Percentiles rank a stretch among this genome's conserved stretches.
Evolutionary conservation across 2,888 invertebrate genomes (phyloP).

Genomic region (Abrostola triplasia): DNA sequence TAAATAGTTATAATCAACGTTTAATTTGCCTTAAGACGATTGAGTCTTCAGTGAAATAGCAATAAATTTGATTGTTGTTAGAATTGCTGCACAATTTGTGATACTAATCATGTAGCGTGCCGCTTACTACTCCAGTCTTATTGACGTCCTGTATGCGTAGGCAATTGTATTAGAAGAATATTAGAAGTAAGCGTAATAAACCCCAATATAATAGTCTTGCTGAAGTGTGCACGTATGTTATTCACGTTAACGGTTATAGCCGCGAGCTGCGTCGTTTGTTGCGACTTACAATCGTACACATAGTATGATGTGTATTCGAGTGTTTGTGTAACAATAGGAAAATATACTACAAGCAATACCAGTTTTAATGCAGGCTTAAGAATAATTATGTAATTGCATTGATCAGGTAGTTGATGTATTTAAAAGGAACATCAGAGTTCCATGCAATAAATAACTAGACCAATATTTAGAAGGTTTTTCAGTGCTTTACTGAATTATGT

Average conservation of each 20-base stretch:
- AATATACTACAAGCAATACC: slow-evolving; percentile 55
- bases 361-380: slow-evolving; percentile 63
- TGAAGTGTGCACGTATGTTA: slow-evolving; percentile 56
- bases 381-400: slow-evolving; percentile 69
- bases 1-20: slow-evolving; percentile 72
- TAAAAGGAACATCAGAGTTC: slow-evolving; percentile 68
- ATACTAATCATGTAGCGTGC: slow-evolving; percentile 82
- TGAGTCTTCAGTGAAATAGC: slow-evolving; percentile 82
- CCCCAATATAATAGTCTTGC: slow-evolving; percentile 74
- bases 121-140: slow-evolving; percentile 82
- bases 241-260: slow-evolving; percentile 21
- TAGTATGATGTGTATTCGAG: slow-evolving; percentile 29
- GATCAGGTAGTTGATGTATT: slow-evolving; percentile 73
- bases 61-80: slow-evolving; percentile 83
- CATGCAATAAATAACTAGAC: slow-evolving; percentile 86
- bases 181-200: slow-evolving; percentile 82
- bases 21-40: slow-evolving; percentile 83
- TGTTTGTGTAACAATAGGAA: slow-evolving; percentile 45
- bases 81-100: slow-evolving; percentile 83
- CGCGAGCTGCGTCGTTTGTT: slow-evolving; percentile 23
- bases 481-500: slow-evolving; percentile 83
- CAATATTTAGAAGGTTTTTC: slow-evolving; percentile 87
- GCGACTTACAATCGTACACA: slow-evolving; percentile 19
- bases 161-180: slow-evolving; percentile 85
- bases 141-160: slow-evolving; percentile 85